phyloP scores from a whole-genome alignment of 2,113 vertebrate species.

The Sardina pilchardus region DNA sequence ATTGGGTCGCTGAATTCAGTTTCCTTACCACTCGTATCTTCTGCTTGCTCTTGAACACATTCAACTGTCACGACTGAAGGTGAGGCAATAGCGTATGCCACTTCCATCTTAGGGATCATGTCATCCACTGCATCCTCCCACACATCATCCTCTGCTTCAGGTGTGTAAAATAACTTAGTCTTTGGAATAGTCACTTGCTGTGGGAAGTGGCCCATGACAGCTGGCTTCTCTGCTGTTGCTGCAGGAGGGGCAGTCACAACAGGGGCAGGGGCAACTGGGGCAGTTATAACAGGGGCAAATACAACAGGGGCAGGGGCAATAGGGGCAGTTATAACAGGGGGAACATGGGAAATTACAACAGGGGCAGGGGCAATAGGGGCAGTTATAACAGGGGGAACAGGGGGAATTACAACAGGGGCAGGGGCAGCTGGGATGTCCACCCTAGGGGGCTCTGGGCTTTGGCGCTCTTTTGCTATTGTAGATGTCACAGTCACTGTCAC shows the following conservation, averaged over 20 bases:
- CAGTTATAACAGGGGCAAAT: too few relatives aligned
- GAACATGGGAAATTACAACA: too few relatives aligned
- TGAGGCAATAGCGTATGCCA: background rate
- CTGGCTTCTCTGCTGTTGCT: background rate
- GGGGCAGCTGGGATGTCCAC: background rate
- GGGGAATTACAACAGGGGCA: too few relatives aligned
- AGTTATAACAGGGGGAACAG: too few relatives aligned
- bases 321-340: too few relatives aligned
- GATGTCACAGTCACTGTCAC: background rate
- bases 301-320: too few relatives aligned
- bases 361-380: too few relatives aligned
- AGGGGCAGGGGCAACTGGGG: too few relatives aligned
- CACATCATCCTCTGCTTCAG: conserved; percentile 57
- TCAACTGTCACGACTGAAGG: background rate
- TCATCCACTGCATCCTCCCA: conserved; percentile 69
- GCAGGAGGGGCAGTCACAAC: background rate
- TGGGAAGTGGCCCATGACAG: background rate
- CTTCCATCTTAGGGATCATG: conserved; percentile 33
- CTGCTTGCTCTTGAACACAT: background rate
- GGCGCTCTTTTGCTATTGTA: background rate
- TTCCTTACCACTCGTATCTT: background rate
- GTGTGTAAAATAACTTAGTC: background rate
- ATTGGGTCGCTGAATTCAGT: background rate
- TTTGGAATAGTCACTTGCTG: conserved; percentile 20
- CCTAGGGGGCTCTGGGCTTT: background rate